Evolutionary conservation across 2,113 vertebrate genomes (phyloP).

Genomic region (Mirza zaza): DNA sequence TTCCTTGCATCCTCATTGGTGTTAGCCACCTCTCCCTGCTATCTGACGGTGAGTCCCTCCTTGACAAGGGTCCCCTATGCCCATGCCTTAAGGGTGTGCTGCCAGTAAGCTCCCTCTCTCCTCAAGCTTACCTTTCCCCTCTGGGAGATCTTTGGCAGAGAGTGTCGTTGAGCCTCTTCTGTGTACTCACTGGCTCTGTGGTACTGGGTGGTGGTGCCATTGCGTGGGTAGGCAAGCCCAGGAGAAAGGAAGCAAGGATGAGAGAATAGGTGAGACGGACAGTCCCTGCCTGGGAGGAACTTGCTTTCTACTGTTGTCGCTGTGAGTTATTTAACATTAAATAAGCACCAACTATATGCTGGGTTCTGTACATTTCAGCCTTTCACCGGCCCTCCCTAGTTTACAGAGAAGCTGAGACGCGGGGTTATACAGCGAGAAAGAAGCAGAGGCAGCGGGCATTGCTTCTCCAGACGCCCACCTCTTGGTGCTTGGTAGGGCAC

Average conservation of each 20-base stretch:
- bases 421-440: too few species aligned
- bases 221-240: neutral
- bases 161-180: neutral
- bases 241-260: neutral
- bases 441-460: neutral
- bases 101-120: neutral
- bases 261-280: neutral
- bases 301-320: neutral
- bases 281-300: neutral
- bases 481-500: neutral
- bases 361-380: neutral
- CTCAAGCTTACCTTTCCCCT: neutral
- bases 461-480: neutral
- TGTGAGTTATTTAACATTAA: neutral
- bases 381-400: neutral
- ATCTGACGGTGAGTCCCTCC: neutral
- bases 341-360: neutral
- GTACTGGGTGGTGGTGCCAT: neutral
- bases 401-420: neutral
- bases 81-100: neutral
- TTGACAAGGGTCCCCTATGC: neutral
- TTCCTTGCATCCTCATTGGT: neutral
- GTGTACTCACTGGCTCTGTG: neutral
- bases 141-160: neutral
- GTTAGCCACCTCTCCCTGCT: neutral